A percentile compares a stretch with the other conserved stretches of the same genome.
Evolutionary conservation across 35 echinoderm and acorn worm genomes (phyloP).

Genomic region (Apostichopus japonicus): DNA sequence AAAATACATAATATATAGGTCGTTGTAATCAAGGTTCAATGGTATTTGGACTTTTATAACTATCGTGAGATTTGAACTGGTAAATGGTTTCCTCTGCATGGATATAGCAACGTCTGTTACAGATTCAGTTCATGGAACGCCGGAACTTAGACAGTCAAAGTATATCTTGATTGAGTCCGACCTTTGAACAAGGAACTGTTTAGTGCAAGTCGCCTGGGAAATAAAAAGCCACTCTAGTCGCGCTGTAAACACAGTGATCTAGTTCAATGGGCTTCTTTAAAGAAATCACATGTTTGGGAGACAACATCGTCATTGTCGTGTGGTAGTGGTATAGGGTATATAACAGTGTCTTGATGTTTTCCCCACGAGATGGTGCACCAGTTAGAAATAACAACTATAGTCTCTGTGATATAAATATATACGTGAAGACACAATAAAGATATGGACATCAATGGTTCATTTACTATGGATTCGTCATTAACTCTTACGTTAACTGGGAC

Average conservation of each 20-base stretch:
- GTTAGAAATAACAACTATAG: too few relatives aligned
- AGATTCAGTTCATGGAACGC: constrained; percentile 9
- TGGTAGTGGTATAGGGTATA: too few relatives aligned
- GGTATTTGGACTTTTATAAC: constrained; percentile 11
- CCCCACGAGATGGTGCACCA: too few relatives aligned
- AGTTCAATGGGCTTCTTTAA: background rate
- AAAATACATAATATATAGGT: background rate
- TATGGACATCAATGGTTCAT: too few relatives aligned
- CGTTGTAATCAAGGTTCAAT: constrained; percentile 35
- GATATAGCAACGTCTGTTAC: constrained; percentile 1
- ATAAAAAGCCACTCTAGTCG: constrained; percentile 10
- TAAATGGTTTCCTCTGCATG: constrained; percentile 12
- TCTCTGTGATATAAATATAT: too few relatives aligned
- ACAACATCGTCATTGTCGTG: too few relatives aligned
- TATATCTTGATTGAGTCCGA: constrained; percentile 25
- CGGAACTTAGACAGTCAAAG: background rate
- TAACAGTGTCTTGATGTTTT: too few relatives aligned
- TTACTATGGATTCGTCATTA: too few relatives aligned
- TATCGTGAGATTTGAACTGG: constrained; percentile 25
- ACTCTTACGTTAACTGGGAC: too few relatives aligned
- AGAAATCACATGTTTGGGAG: too few relatives aligned
- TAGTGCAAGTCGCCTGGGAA: constrained; percentile 23
- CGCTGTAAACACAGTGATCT: constrained; percentile 34
- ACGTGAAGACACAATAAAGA: too few relatives aligned
- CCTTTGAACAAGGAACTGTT: constrained; percentile 25